Conservation (phyloP, 2,113 vertebrate genomes). For the Lethenteron reissneri region DNA sequence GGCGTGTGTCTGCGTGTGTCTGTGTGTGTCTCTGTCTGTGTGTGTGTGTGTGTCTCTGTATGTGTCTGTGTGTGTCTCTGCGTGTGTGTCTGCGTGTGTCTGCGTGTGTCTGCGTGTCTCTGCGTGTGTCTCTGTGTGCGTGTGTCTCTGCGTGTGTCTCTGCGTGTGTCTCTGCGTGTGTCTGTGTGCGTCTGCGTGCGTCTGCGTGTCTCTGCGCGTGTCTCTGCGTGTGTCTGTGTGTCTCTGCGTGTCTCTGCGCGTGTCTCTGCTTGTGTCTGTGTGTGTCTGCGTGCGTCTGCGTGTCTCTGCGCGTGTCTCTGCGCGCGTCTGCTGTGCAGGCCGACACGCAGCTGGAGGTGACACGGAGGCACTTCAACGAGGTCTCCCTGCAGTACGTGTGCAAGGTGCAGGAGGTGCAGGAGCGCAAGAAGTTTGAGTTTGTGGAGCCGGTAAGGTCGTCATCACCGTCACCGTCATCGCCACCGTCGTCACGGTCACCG, state of each 20-base stretch:
- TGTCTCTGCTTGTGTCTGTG: background rate
- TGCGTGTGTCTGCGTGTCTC: no score
- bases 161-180: background rate
- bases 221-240: slow-evolving; percentile 3
- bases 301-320: slow-evolving; percentile 3
- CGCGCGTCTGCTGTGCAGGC: slow-evolving; percentile 27
- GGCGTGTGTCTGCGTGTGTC: background rate
- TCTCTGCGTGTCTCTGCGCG: no score
- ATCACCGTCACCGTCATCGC: background rate
- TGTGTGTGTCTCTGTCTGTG: no score
- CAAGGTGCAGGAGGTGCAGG: slow-evolving; percentile 95
- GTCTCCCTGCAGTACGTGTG: slow-evolving; percentile 92
- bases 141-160: background rate
- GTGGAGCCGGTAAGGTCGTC: slow-evolving; percentile 65
- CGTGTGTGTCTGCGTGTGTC: no score
- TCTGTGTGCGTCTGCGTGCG: background rate
- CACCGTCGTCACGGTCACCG: no score
- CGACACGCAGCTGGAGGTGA: slow-evolving; percentile 70
- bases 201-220: background rate
- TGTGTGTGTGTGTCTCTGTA: no score
- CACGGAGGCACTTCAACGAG: slow-evolving; percentile 83
- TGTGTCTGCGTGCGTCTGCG: slow-evolving; percentile 1
- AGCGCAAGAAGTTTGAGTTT: slow-evolving; percentile 98
- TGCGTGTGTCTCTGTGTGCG: no score
- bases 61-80: no score